These are phyloP conservation scores for Volucella inflata DNA, from an alignment of 2,888 invertebrate species.

Conservation along the genomic window DNA sequence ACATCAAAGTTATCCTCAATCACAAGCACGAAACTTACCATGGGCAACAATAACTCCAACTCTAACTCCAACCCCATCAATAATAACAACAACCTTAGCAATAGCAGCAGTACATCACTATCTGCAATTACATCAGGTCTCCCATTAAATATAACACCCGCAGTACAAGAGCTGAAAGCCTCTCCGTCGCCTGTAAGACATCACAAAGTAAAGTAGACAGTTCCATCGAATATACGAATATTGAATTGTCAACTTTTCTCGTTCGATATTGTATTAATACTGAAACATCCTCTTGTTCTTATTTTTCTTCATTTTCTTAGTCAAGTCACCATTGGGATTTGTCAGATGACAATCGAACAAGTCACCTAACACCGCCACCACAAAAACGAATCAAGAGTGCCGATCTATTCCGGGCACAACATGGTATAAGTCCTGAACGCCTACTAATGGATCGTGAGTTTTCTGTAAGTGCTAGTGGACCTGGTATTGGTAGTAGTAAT, in stretches of 20 bases:
- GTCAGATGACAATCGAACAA: constrained; percentile 85
- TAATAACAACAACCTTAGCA: constrained; percentile 72
- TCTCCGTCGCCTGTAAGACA: constrained; percentile 84
- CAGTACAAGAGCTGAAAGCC: constrained; percentile 83
- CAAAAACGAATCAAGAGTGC: constrained; percentile 89
- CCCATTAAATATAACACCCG: constrained; percentile 77
- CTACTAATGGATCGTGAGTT: constrained; percentile 83
- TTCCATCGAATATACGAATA: constrained; percentile 74
- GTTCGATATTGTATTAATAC: constrained; percentile 46
- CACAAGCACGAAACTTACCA: constrained; percentile 65
- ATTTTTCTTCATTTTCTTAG: constrained; percentile 72
- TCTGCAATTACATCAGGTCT: constrained; percentile 54
- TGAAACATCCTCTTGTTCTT: constrained; percentile 36
- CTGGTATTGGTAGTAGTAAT: constrained; percentile 76
- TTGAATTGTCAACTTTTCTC: constrained; percentile 76
- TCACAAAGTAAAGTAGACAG: constrained; percentile 82
- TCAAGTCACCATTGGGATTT: constrained; percentile 86
- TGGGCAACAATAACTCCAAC: constrained; percentile 42
- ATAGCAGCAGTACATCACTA: constrained; percentile 59
- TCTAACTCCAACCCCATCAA: constrained; percentile 76
- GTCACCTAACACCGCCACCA: constrained; percentile 86
- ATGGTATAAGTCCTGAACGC: constrained; percentile 84
- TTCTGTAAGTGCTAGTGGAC: constrained; percentile 79
- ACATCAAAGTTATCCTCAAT: constrained; percentile 69
- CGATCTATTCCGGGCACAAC: constrained; percentile 88